Evolutionary conservation across 1,140 invertebrate species (phyloP).

Genomic region (Aphis craccivora): DNA sequence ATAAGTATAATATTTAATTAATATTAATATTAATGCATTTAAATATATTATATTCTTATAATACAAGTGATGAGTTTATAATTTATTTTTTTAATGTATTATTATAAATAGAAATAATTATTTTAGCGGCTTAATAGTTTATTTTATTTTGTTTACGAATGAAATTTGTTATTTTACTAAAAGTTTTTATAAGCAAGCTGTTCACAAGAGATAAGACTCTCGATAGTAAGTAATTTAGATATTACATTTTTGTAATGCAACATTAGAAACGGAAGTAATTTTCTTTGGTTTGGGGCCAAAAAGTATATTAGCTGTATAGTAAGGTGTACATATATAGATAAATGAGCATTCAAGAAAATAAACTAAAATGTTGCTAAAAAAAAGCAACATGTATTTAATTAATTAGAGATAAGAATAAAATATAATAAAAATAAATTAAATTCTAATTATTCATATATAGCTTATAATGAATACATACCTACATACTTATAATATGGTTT

Average conservation of each 20-base stretch:
- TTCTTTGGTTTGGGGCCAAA: background rate
- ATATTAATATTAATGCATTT: too few species aligned
- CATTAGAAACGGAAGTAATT: background rate
- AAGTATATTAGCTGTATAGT: background rate
- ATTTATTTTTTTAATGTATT: too few species aligned
- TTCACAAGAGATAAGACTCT: background rate
- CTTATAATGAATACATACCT: too few species aligned
- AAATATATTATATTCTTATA: too few species aligned
- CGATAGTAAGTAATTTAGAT: background rate
- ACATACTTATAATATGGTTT: too few species aligned
- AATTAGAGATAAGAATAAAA: background rate
- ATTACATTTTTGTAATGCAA: background rate
- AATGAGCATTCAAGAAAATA: background rate
- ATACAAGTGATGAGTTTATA: too few species aligned
- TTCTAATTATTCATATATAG: too few species aligned
- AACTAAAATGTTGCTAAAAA: background rate
- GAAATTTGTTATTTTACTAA: background rate
- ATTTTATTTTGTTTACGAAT: background rate
- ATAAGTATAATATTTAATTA: too few species aligned
- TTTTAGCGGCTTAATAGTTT: background rate
- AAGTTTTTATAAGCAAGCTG: background rate
- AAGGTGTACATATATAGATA: background rate
- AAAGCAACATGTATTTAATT: background rate
- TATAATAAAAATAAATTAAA: background rate
- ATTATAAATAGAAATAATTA: too few species aligned